Evolutionary conservation across 2,888 invertebrate species (phyloP), one percentile per base, ranked within the genome.

Genomic region (Zootermopsis nevadensis): DNA sequence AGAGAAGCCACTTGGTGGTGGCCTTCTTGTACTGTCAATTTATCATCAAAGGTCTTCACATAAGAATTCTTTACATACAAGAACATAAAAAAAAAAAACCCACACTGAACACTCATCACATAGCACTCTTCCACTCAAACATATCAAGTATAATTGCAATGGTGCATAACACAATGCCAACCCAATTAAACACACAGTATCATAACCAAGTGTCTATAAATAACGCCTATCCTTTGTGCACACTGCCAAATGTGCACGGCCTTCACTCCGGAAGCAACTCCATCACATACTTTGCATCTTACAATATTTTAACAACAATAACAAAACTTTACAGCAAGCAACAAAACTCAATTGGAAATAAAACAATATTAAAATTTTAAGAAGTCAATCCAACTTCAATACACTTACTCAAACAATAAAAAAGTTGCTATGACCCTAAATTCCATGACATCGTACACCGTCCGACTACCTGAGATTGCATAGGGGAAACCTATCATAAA

Each of bases 401-500:
- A 84, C 77, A 83, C 66, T 82, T 81, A 83, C 60, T 67, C 38
- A 82, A 84, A 84, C 74, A 77, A 80, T 84, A 79, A 82, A 84
- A 83, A 81, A 84, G 74, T 80, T 82, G 84, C 81, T 83, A 77
- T 83, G 83, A 84, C 76, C 79, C 82, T 82, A 83, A 82, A 72
- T 84, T 83, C 83, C 83, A 80, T 81, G 83, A 83, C 83, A 84
- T 67, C 76, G 81, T 81, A 83, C 83, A 84, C 74, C 80, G 82
- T 83, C 82, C 80, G 83, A 82, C 84, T 84, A 84, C 84, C 84
- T 84, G 84, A 84, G 84, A 84, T 84, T 84, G 83, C 84, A 83
- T 84, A 84, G 84, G 84, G 84, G 81, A 83, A 84, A 84, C 84
- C 83, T 82, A 84, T 83, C 82, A 35, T 83, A 79, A 83, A 77